A percentile compares a stretch with the other conserved stretches of the same genome.
These are phyloP conservation scores for Tupiocoris notatus DNA, from an alignment of 2,888 invertebrate genomes.

Conservation along the genomic window DNA sequence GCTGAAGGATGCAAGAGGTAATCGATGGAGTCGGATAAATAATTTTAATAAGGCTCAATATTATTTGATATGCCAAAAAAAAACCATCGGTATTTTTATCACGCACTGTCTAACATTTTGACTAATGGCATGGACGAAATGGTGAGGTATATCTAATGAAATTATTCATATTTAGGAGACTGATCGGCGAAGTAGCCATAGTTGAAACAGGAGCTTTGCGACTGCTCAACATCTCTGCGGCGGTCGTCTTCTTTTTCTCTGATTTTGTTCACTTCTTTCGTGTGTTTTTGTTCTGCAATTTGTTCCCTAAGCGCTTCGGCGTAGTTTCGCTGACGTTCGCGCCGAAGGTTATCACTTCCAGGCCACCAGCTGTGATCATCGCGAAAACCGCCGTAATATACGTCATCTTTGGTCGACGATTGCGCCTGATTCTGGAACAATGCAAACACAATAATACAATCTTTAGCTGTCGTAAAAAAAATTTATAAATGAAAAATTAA, in stretches of 20 bases:
- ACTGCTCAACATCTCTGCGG: neutral
- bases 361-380: neutral
- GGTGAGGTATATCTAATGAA: neutral
- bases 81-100: too few relatives aligned
- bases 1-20: too few relatives aligned
- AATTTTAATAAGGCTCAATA: too few relatives aligned
- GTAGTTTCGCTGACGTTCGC: slow-evolving; percentile 15
- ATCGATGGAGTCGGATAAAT: too few relatives aligned
- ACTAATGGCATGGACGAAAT: neutral
- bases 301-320: slow-evolving; percentile 22
- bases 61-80: too few relatives aligned
- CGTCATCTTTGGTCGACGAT: too few relatives aligned
- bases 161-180: neutral
- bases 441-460: too few relatives aligned
- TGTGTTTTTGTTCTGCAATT: slow-evolving; percentile 6
- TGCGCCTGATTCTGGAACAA: too few relatives aligned
- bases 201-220: neutral
- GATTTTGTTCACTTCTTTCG: slow-evolving; percentile 3
- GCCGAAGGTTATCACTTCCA: neutral
- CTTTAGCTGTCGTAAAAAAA: too few relatives aligned
- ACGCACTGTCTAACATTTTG: too few relatives aligned
- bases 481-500: too few relatives aligned
- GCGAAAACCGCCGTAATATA: too few relatives aligned
- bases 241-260: slow-evolving; percentile 18
- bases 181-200: neutral